A percentile compares a stretch with the other conserved stretches of the same genome.
Evolutionary conservation across 2,888 invertebrate genomes (phyloP).

Genomic region (Osmoderma eremita): DNA sequence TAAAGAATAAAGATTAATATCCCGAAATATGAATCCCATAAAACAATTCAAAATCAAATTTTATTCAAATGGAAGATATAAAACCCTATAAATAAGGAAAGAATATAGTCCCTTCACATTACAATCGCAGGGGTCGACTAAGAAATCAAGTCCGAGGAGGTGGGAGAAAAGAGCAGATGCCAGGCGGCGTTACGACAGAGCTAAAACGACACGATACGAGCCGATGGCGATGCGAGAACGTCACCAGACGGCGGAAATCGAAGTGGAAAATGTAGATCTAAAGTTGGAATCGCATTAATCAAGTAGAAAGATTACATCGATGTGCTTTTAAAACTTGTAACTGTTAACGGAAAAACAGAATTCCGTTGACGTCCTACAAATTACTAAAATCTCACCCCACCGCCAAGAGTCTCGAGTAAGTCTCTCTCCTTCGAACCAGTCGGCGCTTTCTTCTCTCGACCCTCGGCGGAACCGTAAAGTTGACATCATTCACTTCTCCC

Average conservation of each 20-base stretch:
- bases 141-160: no score
- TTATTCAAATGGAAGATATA: no score
- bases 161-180: not conserved
- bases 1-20: no score
- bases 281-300: slow-evolving; percentile 52
- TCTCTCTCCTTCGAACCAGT: slow-evolving; percentile 8
- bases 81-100: no score
- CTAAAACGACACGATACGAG: not conserved
- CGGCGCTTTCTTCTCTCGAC: slow-evolving; percentile 9
- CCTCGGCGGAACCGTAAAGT: not conserved
- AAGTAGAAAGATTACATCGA: slow-evolving; percentile 52
- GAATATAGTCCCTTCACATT: no score
- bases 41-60: no score
- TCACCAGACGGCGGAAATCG: slow-evolving; percentile 4
- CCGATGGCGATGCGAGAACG: slow-evolving; percentile 15
- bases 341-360: slow-evolving; percentile 51
- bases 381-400: slow-evolving; percentile 40
- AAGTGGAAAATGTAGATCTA: slow-evolving; percentile 45
- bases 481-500: not conserved
- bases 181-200: slow-evolving; percentile 9
- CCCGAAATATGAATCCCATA: no score
- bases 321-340: slow-evolving; percentile 53
- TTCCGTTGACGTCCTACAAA: slow-evolving; percentile 51
- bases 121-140: no score
- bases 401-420: not conserved